Evolutionary conservation across 2,113 vertebrate species (phyloP).

Genomic region (Malaclemys terrapin): DNA sequence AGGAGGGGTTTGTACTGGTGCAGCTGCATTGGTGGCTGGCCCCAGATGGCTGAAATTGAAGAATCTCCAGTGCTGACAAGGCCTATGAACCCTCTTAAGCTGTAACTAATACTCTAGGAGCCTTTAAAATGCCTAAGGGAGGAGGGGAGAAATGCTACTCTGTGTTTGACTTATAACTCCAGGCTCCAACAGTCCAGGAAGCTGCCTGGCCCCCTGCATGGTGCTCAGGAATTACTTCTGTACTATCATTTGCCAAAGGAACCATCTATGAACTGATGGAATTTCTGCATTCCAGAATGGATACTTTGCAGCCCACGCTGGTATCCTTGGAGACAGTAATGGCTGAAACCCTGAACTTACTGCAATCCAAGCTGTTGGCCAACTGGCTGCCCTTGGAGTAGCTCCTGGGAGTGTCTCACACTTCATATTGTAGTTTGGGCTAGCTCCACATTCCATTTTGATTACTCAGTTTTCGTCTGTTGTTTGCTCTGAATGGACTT

Average conservation of each 20-base stretch:
- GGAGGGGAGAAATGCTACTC: neutral
- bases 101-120: neutral
- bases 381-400: slow-evolving; percentile 22
- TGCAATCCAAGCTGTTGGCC: slow-evolving; percentile 42
- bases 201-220: neutral
- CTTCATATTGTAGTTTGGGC: slow-evolving; percentile 47
- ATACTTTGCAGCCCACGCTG: neutral
- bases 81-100: slow-evolving; percentile 24
- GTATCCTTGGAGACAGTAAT: neutral
- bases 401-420: slow-evolving; percentile 27
- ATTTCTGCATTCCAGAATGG: slow-evolving; percentile 49
- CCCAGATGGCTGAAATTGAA: slow-evolving; percentile 14
- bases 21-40: neutral
- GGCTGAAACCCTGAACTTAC: slow-evolving; percentile 21
- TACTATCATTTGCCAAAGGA: slow-evolving; percentile 43
- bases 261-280: neutral
- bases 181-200: neutral
- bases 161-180: neutral
- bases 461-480: slow-evolving; percentile 31
- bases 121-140: neutral
- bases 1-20: slow-evolving; percentile 19
- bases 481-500: neutral
- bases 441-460: slow-evolving; percentile 31
- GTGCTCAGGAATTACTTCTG: neutral
- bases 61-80: slow-evolving; percentile 4